Base-by-base conservation (phyloP, 1,140 invertebrate species). In the Chionoecetes opilio region DNA sequence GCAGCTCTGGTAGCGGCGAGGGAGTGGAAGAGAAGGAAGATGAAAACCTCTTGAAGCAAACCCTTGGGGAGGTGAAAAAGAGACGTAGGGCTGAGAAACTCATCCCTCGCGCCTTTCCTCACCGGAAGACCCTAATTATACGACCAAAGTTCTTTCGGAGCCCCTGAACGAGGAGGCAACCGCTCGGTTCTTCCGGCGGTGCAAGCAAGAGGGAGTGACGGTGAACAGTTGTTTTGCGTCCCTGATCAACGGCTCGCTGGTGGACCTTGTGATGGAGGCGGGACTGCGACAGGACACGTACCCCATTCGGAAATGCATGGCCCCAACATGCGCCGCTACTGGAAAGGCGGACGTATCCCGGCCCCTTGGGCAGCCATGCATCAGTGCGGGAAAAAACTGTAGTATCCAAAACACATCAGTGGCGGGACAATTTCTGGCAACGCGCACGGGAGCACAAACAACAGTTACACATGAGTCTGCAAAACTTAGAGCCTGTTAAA, bases 321-420 rank as follows among this genome's bases (percentile, higher is more conserved):
- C 31, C 34, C 31, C 11, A 92, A 92, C 91, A 63, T 92, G 34
- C 91, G 91, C 2, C 91, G 91, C 26, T 92, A 92, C 29, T 82
- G 46, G 46, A 29, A 46, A 75, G 63, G 34, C 2, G 63, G 63
- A 75, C 46, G 75, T 37, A n/a, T 82, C 91, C 31, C 29, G 32
- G 46, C 0, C 63, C 35, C 91, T 92, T 5, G 91, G 91, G 31
- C 29, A 26, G 11, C 14, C 46, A 31, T 82, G 29, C 29, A 3
- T 32, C 11, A 34, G 9, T 5, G 32, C 31, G 29, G 17, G 14
- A 31, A n/a, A n/a, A n/a, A n/a, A n/a, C n/a, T n/a, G n/a, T n/a
- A n/a, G n/a, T n/a, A n/a, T n/a, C 31, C 32, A 53, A 32, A 14
- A n/a, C 91, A 14, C 53, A 31, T 0, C 8, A 82, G 14, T 63